Evolutionary conservation across 2,888 invertebrate species (phyloP).

Genomic region (Petrolisthes cinctipes): DNA sequence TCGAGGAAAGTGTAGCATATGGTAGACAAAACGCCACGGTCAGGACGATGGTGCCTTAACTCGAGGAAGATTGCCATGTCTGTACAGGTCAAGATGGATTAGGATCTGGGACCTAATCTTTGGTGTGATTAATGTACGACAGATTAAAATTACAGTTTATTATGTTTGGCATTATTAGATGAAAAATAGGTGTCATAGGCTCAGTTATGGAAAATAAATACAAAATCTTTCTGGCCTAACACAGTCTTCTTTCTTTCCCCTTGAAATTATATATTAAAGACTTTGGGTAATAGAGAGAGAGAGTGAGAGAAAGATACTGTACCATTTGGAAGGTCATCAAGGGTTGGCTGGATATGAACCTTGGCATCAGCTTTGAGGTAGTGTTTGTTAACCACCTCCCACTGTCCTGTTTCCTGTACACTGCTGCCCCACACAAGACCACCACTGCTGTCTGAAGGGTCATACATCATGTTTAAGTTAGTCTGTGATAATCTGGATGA

Average conservation of each 20-base stretch:
- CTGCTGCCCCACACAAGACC: constrained; percentile 31
- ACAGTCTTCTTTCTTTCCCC: no score
- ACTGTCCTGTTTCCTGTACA: constrained; percentile 48
- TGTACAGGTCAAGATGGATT: background rate
- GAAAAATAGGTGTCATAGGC: no score
- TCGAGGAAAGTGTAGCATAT: constrained; percentile 59
- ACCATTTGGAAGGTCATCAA: constrained; percentile 61
- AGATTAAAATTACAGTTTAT: background rate
- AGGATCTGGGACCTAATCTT: background rate
- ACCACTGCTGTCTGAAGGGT: constrained; percentile 48
- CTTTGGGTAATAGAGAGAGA: background rate
- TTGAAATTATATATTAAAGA: no score
- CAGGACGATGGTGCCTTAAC: constrained; percentile 51
- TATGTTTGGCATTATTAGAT: background rate
- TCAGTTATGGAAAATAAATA: no score
- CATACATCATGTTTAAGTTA: background rate
- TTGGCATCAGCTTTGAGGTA: constrained; percentile 47
- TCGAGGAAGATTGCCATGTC: constrained; percentile 63
- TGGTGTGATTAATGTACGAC: background rate
- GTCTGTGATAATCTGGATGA: background rate
- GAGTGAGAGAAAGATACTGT: background rate
- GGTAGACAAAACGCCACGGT: constrained; percentile 41
- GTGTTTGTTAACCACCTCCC: constrained; percentile 59
- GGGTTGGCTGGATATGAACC: constrained; percentile 44
- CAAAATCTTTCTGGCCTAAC: no score